Conservation (phyloP, 2,113 vertebrate species). For the Symphodus melops region DNA sequence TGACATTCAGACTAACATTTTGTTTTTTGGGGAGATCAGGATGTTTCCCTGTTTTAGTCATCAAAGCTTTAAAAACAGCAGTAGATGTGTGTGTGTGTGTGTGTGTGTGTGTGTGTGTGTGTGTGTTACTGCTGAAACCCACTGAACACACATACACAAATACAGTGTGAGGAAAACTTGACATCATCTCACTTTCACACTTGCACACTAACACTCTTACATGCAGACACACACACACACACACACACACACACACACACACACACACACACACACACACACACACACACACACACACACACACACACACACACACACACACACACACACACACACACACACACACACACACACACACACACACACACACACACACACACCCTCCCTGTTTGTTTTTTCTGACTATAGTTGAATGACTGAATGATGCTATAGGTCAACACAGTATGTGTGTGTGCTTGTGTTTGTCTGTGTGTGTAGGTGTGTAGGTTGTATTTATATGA, state of each 20-base stretch:
- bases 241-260: too few species aligned
- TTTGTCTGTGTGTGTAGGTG: conserved; percentile 5
- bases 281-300: conserved; percentile 8
- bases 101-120: neutral
- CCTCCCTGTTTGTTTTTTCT: too few species aligned
- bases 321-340: conserved; percentile 16
- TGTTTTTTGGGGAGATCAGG: neutral
- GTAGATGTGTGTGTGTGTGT: neutral
- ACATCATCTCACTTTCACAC: too few species aligned
- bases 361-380: too few species aligned
- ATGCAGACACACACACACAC: neutral
- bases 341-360: neutral
- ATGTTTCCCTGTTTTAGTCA: neutral
- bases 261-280: neutral
- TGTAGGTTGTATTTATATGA: conserved; percentile 1
- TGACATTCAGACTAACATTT: neutral
- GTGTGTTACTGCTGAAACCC: conserved; percentile 13
- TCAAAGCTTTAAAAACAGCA: neutral
- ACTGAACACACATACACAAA: neutral
- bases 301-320: too few species aligned
- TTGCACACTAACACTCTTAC: conserved; percentile 29
- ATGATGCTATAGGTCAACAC: too few species aligned
- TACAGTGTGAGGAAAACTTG: too few species aligned
- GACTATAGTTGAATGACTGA: too few species aligned
- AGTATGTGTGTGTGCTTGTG: conserved; percentile 2